These are phyloP conservation scores for Allobates femoralis DNA, from an alignment of 2,797 vertebrate genomes.

Conservation along the genomic window DNA sequence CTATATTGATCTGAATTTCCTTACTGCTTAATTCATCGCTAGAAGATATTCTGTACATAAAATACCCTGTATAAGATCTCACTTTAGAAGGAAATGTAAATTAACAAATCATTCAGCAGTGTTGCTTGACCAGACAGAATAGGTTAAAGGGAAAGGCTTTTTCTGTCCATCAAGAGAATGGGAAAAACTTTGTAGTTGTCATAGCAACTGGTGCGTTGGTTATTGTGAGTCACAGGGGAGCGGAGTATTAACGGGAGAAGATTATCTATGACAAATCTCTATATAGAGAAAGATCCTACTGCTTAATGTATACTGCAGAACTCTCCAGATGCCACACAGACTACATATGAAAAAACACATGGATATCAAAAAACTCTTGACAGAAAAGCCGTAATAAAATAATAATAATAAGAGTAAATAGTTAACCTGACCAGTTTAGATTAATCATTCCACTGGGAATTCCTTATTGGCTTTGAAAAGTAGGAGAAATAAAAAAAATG, in stretches of 20 bases:
- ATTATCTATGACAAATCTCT: slow-evolving; percentile 62
- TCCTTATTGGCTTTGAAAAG: background rate
- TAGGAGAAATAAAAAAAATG: background rate
- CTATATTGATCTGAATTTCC: too few species aligned
- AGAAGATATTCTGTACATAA: background rate
- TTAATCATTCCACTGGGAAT: background rate
- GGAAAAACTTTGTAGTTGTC: slow-evolving; percentile 57
- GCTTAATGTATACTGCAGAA: slow-evolving; percentile 44
- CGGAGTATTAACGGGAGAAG: slow-evolving; percentile 58
- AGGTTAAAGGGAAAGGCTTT: slow-evolving; percentile 48
- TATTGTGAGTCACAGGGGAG: slow-evolving; percentile 62
- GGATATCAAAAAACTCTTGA: background rate
- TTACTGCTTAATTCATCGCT: too few species aligned
- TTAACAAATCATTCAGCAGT: background rate
- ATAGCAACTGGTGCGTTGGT: slow-evolving; percentile 56
- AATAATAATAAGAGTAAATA: background rate
- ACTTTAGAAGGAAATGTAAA: background rate
- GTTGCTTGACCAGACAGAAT: slow-evolving; percentile 11
- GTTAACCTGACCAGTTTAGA: background rate
- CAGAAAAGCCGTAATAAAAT: background rate
- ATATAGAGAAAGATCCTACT: slow-evolving; percentile 40
- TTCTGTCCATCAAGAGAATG: slow-evolving; percentile 51
- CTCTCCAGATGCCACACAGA: background rate
- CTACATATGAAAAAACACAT: background rate
- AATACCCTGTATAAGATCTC: background rate